Conservation (phyloP, 2,113 vertebrate genomes). For the Aphyosemion australe region DNA sequence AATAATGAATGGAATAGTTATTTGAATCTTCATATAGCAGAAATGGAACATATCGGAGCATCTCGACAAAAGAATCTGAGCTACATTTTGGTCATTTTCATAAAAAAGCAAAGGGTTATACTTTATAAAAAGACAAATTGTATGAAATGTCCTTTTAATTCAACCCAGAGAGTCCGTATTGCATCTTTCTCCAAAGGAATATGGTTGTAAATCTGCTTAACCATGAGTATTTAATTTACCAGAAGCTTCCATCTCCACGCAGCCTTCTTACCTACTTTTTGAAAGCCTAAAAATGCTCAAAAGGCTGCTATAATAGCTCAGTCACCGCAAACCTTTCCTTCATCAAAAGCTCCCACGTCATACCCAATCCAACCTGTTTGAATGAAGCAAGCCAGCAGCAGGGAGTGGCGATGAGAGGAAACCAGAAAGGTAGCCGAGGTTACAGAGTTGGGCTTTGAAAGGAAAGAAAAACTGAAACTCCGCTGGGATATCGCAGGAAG, state of each 20-base stretch:
- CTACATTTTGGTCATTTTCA: not conserved
- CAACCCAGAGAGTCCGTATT: not conserved
- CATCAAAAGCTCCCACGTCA: slow-evolving; percentile 46
- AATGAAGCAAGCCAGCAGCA: slow-evolving; percentile 20
- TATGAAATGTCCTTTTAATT: too few relatives aligned
- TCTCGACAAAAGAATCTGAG: too few relatives aligned
- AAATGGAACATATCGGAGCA: too few relatives aligned
- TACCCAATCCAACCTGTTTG: slow-evolving; percentile 23
- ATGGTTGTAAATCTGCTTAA: slow-evolving; percentile 15
- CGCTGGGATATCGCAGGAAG: slow-evolving; percentile 32
- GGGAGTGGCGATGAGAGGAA: slow-evolving; percentile 29
- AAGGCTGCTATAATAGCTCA: slow-evolving; percentile 22
- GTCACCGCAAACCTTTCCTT: slow-evolving; percentile 1
- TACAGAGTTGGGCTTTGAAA: slow-evolving; percentile 47
- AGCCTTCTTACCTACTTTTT: too few relatives aligned
- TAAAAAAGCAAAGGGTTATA: not conserved
- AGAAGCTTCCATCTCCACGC: slow-evolving; percentile 9
- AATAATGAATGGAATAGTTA: too few relatives aligned
- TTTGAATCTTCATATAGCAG: too few relatives aligned
- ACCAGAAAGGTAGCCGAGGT: slow-evolving; percentile 29
- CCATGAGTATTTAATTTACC: slow-evolving; percentile 44
- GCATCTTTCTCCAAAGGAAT: not conserved
- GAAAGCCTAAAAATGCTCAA: slow-evolving; percentile 22
- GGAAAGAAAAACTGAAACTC: slow-evolving; percentile 49
- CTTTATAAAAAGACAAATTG: not conserved